Evolutionary conservation across 2,888 invertebrate species (phyloP).

Genomic region (Laothoe populi): DNA sequence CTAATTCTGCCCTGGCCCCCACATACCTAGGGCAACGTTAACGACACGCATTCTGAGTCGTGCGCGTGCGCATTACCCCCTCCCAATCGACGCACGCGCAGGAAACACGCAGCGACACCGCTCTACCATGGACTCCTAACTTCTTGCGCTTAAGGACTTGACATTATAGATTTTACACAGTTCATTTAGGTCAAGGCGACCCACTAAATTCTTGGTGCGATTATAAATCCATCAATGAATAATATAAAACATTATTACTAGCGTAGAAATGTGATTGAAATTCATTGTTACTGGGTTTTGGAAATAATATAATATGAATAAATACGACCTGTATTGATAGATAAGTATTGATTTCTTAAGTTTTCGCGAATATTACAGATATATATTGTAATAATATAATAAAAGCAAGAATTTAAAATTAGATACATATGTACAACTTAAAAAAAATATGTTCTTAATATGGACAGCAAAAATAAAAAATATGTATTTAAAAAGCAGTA

Average conservation of each 20-base stretch:
- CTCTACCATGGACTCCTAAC: conserved; percentile 40
- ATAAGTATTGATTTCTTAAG: background rate
- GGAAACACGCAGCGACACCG: conserved; percentile 69
- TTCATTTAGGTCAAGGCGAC: conserved; percentile 59
- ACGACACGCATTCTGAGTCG: conserved; percentile 65
- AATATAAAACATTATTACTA: background rate
- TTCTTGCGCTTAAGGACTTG: conserved; percentile 51
- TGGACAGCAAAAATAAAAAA: too few species aligned
- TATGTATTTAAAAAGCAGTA: too few species aligned
- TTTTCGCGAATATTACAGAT: too few species aligned
- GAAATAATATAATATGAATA: background rate
- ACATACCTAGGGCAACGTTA: conserved; percentile 52
- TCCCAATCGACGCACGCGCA: conserved; percentile 56
- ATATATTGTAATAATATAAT: too few species aligned
- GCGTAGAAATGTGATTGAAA: background rate
- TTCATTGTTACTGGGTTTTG: too few species aligned
- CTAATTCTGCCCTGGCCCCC: conserved; percentile 33
- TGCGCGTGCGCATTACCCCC: conserved; percentile 56
- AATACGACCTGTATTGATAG: background rate
- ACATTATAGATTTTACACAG: conserved; percentile 57
- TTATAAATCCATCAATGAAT: conserved; percentile 11
- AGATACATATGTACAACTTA: too few species aligned
- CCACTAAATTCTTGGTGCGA: conserved; percentile 28
- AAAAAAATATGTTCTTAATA: too few species aligned
- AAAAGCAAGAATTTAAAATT: too few species aligned